Base-by-base conservation (phyloP, 2,797 vertebrate species). In the Rhinella marina region DNA sequence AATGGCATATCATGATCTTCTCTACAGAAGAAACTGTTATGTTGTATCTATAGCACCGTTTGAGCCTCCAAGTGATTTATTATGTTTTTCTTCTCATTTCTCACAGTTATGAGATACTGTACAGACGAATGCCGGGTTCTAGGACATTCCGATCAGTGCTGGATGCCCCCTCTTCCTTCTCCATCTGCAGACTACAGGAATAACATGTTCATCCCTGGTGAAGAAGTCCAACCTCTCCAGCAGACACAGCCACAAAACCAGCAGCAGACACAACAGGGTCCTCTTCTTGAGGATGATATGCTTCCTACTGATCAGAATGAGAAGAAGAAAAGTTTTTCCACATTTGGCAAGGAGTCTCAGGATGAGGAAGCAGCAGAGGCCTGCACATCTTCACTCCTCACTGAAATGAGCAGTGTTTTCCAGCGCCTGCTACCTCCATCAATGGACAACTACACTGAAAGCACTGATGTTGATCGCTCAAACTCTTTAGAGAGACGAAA, bases 61-160 rank as follows among this genome's bases (percentile, higher is more conserved):
- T 50, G 80, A 29, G 19, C 1, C 27, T 61, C 61, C 16, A 21
- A 16, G 4, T 16, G 0, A 80, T 29, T 54, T 6, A 77, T 25
- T 54, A n/a, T 76, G 73, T 41, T 70, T 17, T 59, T 59, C 85
- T 54, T 48, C 73, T 48, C 14, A 0, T 62, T 0, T 48, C 50
- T 88, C 68, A 25, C 93, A 99, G 98, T 97, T 0, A 99, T 97
- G 97, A 94, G 97, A 84, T 94, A 97, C 25, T 99, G 98, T 93
- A 99, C 98, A 0, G 98, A 99, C 59, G 98, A 99, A 90, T 99
- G 98, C 91, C 93, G 97, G 3, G 96, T 99, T 66, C 94, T 99
- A 73, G 98, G 98, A 4, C 98, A 99, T 91, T 99, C 98, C 0
- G 98, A 99, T 92, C 98, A 99, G 92, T 99, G 98, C 93, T 99